Conservation (phyloP, 2,113 vertebrate species). For the Neofelis nebulosa region DNA sequence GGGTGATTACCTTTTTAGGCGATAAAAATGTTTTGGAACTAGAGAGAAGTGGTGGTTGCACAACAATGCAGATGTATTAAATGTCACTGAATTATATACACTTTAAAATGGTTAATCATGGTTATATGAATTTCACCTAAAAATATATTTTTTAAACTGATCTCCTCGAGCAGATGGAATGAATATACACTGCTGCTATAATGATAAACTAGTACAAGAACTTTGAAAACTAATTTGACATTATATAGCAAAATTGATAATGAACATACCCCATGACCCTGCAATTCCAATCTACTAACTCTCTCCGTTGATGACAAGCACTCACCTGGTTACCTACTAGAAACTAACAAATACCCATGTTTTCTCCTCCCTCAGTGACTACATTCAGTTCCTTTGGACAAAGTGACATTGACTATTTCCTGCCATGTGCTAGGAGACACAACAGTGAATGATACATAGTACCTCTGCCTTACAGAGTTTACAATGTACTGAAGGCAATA, state of each 20-base stretch:
- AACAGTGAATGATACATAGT: conserved; percentile 1
- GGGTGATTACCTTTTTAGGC: not conserved
- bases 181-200: not conserved
- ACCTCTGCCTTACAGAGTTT: not conserved
- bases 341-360: not conserved
- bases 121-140: conserved; percentile 11
- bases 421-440: not conserved
- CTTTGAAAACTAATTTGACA: conserved; percentile 6
- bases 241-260: not conserved
- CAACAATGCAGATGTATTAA: not conserved
- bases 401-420: not conserved
- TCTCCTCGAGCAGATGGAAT: conserved; percentile 16
- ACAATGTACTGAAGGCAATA: not conserved
- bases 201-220: not conserved
- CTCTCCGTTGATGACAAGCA: not conserved
- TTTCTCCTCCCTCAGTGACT: not conserved
- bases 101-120: not conserved
- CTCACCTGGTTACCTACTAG: not conserved
- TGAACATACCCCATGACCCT: not conserved
- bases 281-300: not conserved
- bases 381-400: not conserved
- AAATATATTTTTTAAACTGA: not conserved
- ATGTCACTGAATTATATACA: not conserved
- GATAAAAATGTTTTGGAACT: conserved; percentile 27
- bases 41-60: not conserved